phyloP scores from a whole-genome alignment of 30 jellyfish, hydroid and myxozoan species.

The Aurelia sp. region DNA sequence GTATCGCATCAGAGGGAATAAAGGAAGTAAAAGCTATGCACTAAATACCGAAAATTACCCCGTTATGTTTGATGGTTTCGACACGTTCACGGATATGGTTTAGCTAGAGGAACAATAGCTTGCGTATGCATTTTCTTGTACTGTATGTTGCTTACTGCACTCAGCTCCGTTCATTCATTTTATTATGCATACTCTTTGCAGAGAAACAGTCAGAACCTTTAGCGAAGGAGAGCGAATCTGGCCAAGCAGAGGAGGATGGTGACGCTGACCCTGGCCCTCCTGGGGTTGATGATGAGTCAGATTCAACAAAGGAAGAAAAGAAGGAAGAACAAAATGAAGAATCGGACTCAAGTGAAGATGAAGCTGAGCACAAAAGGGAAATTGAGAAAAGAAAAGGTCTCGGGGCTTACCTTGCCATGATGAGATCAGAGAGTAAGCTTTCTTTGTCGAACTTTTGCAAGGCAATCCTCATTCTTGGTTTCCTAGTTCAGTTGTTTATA shows the following conservation, averaged over 20 bases:
- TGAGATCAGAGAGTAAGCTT: slow-evolving; percentile 23
- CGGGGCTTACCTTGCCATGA: slow-evolving; percentile 19
- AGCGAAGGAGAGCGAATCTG: neutral
- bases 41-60: too few species aligned
- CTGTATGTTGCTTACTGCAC: too few species aligned
- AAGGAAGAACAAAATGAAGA: slow-evolving; percentile 3
- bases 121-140: too few species aligned
- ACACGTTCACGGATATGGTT: too few species aligned
- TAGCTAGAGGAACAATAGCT: too few species aligned
- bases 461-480: too few species aligned
- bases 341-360: slow-evolving; percentile 24
- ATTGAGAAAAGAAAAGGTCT: slow-evolving; percentile 4
- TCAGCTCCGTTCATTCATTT: too few species aligned
- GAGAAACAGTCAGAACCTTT: neutral
- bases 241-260: slow-evolving; percentile 45
- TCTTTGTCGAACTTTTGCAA: neutral
- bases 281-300: slow-evolving; percentile 34
- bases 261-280: slow-evolving; percentile 67
- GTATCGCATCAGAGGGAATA: too few species aligned
- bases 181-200: neutral
- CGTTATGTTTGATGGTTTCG: too few species aligned
- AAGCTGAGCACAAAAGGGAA: neutral
- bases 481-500: too few species aligned
- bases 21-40: too few species aligned
- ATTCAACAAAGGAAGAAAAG: neutral